Percentiles rank a stretch among this genome's conserved stretches.
phyloP scores from a whole-genome alignment of 2,113 vertebrate genomes.

The Elanoides forficatus region DNA sequence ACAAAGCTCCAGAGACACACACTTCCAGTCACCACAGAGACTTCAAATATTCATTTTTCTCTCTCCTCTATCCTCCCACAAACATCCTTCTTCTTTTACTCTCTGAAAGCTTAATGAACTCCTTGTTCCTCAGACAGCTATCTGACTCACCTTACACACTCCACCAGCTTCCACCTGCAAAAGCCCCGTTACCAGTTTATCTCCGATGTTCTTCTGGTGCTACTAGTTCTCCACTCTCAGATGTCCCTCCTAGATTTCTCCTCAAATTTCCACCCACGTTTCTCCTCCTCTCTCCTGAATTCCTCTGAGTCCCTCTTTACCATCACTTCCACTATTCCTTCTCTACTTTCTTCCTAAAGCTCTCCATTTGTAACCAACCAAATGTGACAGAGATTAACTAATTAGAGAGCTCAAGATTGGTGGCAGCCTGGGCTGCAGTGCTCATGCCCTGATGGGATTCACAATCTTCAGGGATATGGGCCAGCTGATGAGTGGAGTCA shows the following conservation, averaged over 20 bases:
- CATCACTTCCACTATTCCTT: not conserved
- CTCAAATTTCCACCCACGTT: not conserved
- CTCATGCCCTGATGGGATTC: not conserved
- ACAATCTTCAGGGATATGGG: not conserved
- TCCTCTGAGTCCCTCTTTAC: not conserved
- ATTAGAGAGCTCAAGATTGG: not conserved
- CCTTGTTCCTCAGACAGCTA: not conserved
- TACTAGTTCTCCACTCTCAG: not conserved
- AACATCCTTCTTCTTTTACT: not conserved
- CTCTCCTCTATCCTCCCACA: not conserved
- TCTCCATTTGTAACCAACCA: not conserved
- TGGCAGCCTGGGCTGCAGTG: not conserved
- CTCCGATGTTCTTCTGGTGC: not conserved
- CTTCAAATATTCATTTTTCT: not conserved
- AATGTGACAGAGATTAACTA: not conserved
- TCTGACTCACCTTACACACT: not conserved
- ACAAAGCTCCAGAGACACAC: not conserved
- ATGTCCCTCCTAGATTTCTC: not conserved
- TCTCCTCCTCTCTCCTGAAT: not conserved
- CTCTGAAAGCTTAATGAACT: not conserved
- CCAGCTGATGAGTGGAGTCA: not conserved
- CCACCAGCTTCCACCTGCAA: not conserved
- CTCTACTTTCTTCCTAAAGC: not conserved
- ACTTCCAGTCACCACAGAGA: not conserved
- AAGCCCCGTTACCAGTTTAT: accelerated